These are phyloP conservation scores for Sebastes dallii DNA, from an alignment of 2,797 vertebrate genomes.

Conservation along the genomic window DNA sequence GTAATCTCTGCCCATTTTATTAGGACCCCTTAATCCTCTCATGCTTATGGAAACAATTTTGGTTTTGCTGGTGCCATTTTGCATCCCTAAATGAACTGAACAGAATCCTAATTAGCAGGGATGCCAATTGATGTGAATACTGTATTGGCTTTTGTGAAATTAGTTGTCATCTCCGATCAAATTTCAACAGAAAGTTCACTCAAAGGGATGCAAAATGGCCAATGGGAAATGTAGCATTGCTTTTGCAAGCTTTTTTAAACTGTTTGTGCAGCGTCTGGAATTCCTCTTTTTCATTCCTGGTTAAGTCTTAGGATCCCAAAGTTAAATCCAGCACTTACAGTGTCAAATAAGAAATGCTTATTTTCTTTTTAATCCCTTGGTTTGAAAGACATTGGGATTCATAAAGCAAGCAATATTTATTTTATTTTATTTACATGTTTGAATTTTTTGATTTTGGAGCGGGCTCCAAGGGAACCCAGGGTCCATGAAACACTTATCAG, in stretches of 20 bases:
- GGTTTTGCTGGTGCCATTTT: constrained; percentile 66
- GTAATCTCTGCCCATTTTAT: constrained; percentile 72
- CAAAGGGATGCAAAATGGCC: constrained; percentile 67
- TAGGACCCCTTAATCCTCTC: constrained; percentile 49
- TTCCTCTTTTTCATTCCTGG: constrained; percentile 29
- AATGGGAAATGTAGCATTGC: constrained; percentile 50
- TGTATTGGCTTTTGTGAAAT: constrained; percentile 4
- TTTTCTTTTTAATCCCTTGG: constrained; percentile 14
- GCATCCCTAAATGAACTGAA: constrained; percentile 47
- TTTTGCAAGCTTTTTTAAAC: constrained; percentile 56
- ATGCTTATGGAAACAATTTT: constrained; percentile 43
- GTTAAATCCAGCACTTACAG: constrained; percentile 8
- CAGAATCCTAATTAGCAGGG: not conserved
- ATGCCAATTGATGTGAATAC: not conserved
- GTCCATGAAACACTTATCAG: constrained; percentile 66
- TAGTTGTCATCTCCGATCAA: not conserved
- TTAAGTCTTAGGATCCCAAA: constrained; percentile 28
- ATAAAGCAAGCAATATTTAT: constrained; percentile 38
- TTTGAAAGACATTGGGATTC: constrained; percentile 35
- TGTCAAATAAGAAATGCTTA: constrained; percentile 10
- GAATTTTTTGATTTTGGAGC: constrained; percentile 56
- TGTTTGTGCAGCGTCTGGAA: constrained; percentile 41
- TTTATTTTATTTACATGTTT: constrained; percentile 28
- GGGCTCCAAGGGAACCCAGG: constrained; percentile 18
- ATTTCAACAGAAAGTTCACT: constrained; percentile 1